phyloP scores from a whole-genome alignment of 1,140 invertebrate genomes.

The Eupristina koningsbergeri region DNA sequence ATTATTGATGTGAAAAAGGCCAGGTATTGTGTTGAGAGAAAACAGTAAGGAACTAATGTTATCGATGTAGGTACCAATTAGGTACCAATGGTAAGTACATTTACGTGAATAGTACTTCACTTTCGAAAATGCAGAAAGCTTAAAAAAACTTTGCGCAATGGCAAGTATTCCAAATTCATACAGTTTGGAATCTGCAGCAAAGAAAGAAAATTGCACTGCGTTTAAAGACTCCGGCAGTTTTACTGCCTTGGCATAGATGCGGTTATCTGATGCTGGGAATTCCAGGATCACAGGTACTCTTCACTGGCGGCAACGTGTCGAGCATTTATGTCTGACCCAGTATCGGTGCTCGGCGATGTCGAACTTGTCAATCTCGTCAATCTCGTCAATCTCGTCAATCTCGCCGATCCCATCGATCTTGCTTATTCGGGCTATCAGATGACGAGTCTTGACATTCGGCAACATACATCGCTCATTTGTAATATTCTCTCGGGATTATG shows the following conservation, averaged over 20 bases:
- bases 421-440: constrained; percentile 4
- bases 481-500: background rate
- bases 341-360: background rate
- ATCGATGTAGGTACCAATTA: no score
- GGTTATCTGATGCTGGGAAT: constrained; percentile 20
- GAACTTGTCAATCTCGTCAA: no score
- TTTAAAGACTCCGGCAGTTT: background rate
- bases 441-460: background rate
- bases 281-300: background rate
- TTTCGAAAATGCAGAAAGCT: background rate
- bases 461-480: no score
- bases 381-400: no score
- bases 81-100: background rate
- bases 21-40: background rate
- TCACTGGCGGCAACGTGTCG: background rate
- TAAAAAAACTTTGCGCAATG: background rate
- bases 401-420: no score
- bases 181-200: background rate
- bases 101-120: background rate
- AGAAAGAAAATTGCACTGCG: background rate
- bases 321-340: constrained; percentile 18
- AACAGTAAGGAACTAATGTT: background rate
- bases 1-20: background rate
- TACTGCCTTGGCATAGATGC: constrained; percentile 30
- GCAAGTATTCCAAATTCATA: background rate